Conservation (phyloP, 2,113 vertebrate genomes). For the Ictalurus furcatus region DNA sequence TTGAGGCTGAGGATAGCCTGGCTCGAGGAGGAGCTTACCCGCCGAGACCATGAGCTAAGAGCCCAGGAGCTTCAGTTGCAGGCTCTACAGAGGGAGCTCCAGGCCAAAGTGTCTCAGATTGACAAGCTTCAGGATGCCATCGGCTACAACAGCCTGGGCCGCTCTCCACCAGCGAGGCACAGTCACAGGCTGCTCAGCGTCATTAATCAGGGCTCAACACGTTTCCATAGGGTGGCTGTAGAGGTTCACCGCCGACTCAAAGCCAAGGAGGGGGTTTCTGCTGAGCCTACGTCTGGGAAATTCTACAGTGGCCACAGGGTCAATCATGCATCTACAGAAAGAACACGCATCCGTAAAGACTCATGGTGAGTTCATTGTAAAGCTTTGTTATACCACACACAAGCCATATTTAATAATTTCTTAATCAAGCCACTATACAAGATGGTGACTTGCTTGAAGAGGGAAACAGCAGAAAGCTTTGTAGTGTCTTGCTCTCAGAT, state of each 20-base stretch:
- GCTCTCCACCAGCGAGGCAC: conserved; percentile 50
- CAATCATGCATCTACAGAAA: conserved; percentile 55
- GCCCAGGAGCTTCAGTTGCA: conserved; percentile 65
- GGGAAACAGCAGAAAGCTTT: conserved; percentile 46
- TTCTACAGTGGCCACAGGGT: conserved; percentile 63
- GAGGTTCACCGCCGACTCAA: conserved; percentile 75
- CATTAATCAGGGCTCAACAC: conserved; percentile 73
- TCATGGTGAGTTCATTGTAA: conserved; percentile 67
- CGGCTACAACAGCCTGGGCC: conserved; percentile 64
- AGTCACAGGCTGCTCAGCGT: conserved; percentile 65
- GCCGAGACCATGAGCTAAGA: conserved; percentile 62
- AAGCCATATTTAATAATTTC: conserved; percentile 8
- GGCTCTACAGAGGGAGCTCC: conserved; percentile 70
- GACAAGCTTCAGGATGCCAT: conserved; percentile 80
- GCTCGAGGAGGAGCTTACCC: conserved; percentile 70
- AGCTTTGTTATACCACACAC: background rate
- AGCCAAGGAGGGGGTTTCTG: conserved; percentile 80
- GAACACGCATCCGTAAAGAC: conserved; percentile 65
- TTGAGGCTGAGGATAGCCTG: conserved; percentile 67
- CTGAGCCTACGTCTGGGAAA: conserved; percentile 75
- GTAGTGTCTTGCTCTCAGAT: conserved; percentile 47
- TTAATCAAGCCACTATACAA: conserved; percentile 43
- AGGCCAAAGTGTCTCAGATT: conserved; percentile 72
- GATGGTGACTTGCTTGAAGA: conserved; percentile 47
- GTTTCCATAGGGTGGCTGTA: conserved; percentile 73